Evolutionary conservation across 2,113 vertebrate genomes (phyloP), one percentile per base, ranked within the genome.

Genomic region (Rhinolophus ferrumequinum): DNA sequence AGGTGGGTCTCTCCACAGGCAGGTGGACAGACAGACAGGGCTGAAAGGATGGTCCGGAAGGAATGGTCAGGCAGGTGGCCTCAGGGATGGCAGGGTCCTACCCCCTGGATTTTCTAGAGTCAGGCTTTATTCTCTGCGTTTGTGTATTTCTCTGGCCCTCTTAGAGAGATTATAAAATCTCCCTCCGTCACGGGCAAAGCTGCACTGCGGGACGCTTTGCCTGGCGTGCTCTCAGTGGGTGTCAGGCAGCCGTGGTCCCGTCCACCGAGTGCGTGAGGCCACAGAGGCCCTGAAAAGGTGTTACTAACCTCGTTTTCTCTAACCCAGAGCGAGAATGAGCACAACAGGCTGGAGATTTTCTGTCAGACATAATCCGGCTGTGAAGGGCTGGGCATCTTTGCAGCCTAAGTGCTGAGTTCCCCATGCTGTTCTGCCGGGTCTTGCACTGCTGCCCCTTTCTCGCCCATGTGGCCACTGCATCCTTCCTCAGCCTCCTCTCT

Each of bases 381-480:
- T 38, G 35, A 28, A 18, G 35, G 16, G 38, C 81, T 19, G 35
- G 70, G 67, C 11, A 1, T 8, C 50, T n/a, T 44, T 69, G 56
- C 44, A 60, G 16, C 50, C 28, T 22, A 3, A 26, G 38, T 38
- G 35, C 28, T 47, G 30, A 18, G 52, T 75, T 44, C 28, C 41
- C 73, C 22, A 1, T 26, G 54, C 0, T 10, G 50, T 60, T n/a
- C 64, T 52, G 76, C 73, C 28, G 7, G 44, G 41, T 33, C n/a
- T 19, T 15, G 67, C 30, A 5, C 30, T 12, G 5, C 8, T 24
- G 9, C 62, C 16, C 30, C 22, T 6, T 3, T 30, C 35, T 28
- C 18, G 21, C 22, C 67, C 1, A 0, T 7, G 30, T 14, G n/a
- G 19, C 28, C 4, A 6, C 30, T 12, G 21, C 19, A 0, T 16